phyloP scores from a whole-genome alignment of 2,797 vertebrate genomes.

The Trichosurus vulpecula region DNA sequence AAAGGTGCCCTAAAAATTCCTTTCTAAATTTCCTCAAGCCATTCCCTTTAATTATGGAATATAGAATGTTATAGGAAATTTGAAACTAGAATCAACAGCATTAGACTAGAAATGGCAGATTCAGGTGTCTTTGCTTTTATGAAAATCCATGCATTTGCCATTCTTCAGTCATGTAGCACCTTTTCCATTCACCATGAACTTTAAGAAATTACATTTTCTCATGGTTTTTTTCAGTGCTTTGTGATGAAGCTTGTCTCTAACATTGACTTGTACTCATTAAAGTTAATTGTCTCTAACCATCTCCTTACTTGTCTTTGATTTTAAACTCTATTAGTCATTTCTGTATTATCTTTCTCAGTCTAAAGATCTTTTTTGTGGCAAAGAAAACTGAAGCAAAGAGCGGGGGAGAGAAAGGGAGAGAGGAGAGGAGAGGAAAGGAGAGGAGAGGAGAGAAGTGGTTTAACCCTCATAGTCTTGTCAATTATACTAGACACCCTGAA shows the following conservation, averaged over 20 bases:
- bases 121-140: background rate
- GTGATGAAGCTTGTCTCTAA: background rate
- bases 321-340: background rate
- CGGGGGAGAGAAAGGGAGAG: too few relatives aligned
- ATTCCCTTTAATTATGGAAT: background rate
- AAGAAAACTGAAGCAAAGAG: background rate
- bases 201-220: background rate
- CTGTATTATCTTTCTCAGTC: background rate
- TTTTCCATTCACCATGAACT: background rate
- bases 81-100: background rate
- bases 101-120: background rate
- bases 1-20: too few relatives aligned
- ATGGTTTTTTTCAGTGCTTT: background rate
- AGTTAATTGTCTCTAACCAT: background rate
- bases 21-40: background rate
- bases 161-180: background rate
- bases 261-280: background rate
- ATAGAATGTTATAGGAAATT: background rate
- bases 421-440: background rate
- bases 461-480: background rate
- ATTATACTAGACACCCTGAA: background rate
- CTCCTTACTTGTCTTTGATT: background rate
- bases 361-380: background rate
- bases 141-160: background rate
- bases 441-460: background rate